Conservation (phyloP, 2,797 vertebrate species). For the Dermochelys coriacea region DNA sequence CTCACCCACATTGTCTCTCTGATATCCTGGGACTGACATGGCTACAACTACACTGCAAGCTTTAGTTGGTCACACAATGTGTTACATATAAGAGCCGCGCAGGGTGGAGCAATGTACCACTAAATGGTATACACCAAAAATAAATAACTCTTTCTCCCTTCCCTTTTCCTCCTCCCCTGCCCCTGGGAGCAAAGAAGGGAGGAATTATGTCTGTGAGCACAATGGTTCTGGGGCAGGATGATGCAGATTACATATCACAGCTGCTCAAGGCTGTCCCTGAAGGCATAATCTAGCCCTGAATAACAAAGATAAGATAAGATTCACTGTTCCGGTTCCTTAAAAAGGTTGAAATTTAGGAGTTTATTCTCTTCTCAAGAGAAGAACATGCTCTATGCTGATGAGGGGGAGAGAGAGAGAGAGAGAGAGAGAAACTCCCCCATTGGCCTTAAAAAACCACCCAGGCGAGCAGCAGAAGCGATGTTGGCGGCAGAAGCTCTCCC, state of each 20-base stretch:
- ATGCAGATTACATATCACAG: background rate
- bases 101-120: background rate
- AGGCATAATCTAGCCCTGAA: background rate
- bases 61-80: background rate
- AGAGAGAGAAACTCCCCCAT: too few relatives aligned
- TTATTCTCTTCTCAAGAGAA: background rate
- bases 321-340: background rate
- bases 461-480: too few relatives aligned
- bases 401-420: too few relatives aligned
- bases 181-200: background rate
- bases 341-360: background rate
- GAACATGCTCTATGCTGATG: background rate
- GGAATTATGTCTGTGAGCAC: background rate
- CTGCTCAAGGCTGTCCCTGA: background rate
- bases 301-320: background rate
- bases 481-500: too few relatives aligned
- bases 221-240: background rate
- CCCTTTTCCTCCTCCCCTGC: background rate
- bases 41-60: background rate
- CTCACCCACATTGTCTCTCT: background rate
- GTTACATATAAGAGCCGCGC: rapidly evolving
- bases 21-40: background rate
- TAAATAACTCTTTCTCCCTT: background rate
- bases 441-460: too few relatives aligned
- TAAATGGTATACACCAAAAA: background rate